These are phyloP conservation scores for Salvelinus namaycush DNA, from an alignment of 2,113 vertebrate species.

Conservation along the genomic window DNA sequence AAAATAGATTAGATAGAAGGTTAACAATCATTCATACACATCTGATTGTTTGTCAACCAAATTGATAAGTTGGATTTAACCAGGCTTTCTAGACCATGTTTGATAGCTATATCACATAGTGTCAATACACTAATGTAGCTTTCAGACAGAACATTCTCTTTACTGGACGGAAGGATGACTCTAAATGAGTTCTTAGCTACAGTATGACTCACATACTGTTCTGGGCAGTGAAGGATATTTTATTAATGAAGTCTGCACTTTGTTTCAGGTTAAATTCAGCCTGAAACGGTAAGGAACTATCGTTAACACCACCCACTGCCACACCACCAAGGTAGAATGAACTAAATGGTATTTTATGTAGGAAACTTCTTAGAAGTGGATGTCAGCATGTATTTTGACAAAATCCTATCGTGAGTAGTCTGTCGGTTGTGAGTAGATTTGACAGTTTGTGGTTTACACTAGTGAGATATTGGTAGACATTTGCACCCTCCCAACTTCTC, in stretches of 20 bases:
- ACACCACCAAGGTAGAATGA: slow-evolving; percentile 30
- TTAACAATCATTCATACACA: not conserved
- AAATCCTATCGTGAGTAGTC: not conserved
- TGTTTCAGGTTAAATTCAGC: slow-evolving; percentile 55
- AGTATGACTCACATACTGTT: slow-evolving; percentile 25
- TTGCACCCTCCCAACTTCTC: not conserved
- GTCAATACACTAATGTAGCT: not conserved
- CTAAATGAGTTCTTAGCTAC: slow-evolving; percentile 35
- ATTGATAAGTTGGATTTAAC: not conserved
- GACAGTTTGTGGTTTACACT: slow-evolving; percentile 62
- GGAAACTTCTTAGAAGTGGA: not conserved
- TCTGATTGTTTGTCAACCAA: not conserved
- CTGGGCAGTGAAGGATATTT: slow-evolving; percentile 56
- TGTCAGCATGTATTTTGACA: slow-evolving; percentile 25
- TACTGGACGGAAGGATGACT: slow-evolving; percentile 40
- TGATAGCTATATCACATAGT: not conserved
- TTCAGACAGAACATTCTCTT: slow-evolving; percentile 33
- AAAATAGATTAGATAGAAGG: not conserved
- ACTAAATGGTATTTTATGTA: slow-evolving; percentile 44
- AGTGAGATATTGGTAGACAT: slow-evolving; percentile 7
- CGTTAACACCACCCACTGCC: slow-evolving; percentile 33
- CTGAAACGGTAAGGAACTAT: slow-evolving; percentile 35
- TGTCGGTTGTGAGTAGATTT: slow-evolving; percentile 10
- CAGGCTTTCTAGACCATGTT: not conserved
- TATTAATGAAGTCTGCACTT: slow-evolving; percentile 67